phyloP scores from a whole-genome alignment of 2,113 vertebrate species.

The Marcusenius ussheri region DNA sequence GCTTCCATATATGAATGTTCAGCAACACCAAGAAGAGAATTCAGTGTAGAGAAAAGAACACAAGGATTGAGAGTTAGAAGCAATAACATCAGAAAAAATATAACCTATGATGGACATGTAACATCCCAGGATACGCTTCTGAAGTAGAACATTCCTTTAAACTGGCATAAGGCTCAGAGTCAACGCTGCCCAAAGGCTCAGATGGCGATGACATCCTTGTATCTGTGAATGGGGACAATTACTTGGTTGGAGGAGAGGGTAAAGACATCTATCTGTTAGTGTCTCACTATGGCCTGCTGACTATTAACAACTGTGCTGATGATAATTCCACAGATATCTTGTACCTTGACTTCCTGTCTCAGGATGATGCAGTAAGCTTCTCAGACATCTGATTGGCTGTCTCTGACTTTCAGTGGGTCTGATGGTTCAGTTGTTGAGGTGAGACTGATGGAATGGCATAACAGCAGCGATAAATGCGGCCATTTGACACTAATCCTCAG shows the following conservation, averaged over 20 bases:
- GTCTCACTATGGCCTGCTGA: slow-evolving; percentile 24
- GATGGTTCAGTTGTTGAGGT: background rate
- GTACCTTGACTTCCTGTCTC: slow-evolving; percentile 22
- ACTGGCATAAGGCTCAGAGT: slow-evolving; percentile 39
- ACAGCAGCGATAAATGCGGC: background rate
- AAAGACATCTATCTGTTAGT: slow-evolving; percentile 7
- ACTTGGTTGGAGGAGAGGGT: slow-evolving; percentile 43
- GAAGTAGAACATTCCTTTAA: too few species aligned
- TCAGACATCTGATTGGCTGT: background rate
- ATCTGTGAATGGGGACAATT: slow-evolving; percentile 33
- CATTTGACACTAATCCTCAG: background rate
- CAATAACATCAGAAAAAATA: too few species aligned
- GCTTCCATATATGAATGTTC: too few species aligned
- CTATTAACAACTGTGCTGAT: slow-evolving; percentile 40
- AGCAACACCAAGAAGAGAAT: too few species aligned
- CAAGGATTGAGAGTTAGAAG: too few species aligned
- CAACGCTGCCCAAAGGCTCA: slow-evolving; percentile 41
- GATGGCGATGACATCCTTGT: slow-evolving; percentile 43
- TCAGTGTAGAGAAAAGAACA: too few species aligned
- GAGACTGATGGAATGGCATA: background rate
- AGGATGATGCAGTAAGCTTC: background rate
- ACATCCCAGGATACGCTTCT: too few species aligned
- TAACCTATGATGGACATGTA: too few species aligned
- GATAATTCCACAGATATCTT: slow-evolving; percentile 38
- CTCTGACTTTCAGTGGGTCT: background rate